A percentile compares a stretch with the other conserved stretches of the same genome.
phyloP scores from a whole-genome alignment of 2,797 vertebrate species.

The Margarornis squamiger region DNA sequence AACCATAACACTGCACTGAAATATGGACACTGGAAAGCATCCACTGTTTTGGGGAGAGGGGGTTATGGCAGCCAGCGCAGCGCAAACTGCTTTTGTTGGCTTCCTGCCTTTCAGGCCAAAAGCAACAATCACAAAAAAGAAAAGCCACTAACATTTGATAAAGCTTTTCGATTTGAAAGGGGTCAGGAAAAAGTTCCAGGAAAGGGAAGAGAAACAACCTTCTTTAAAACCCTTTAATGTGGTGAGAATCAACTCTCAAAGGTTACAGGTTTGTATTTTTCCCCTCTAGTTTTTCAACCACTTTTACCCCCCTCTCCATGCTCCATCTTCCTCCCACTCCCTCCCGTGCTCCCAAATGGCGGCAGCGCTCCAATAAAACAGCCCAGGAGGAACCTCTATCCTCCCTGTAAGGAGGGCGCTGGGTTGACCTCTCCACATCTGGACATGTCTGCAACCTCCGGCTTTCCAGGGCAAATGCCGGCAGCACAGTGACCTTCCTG shows the following conservation, averaged over 20 bases:
- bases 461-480: background rate
- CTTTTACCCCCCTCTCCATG: background rate
- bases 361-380: background rate
- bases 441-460: background rate
- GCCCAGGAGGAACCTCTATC: background rate
- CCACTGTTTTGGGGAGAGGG: background rate
- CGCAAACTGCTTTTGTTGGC: background rate
- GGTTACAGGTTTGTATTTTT: background rate
- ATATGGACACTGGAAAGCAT: background rate
- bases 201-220: constrained; percentile 37
- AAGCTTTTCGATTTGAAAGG: constrained; percentile 25
- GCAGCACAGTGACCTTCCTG: background rate
- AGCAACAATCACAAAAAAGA: constrained; percentile 36
- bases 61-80: background rate
- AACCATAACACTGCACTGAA: background rate
- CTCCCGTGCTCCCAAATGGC: background rate
- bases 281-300: background rate
- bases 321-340: background rate
- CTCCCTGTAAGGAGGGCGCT: background rate
- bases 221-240: background rate
- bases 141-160: constrained; percentile 38
- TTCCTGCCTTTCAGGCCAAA: constrained; percentile 46
- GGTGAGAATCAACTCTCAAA: background rate
- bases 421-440: constrained; percentile 32
- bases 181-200: constrained; percentile 47